These are phyloP conservation scores for Styela clava DNA, from an alignment of 23 tunicate genomes.

Conservation along the genomic window DNA sequence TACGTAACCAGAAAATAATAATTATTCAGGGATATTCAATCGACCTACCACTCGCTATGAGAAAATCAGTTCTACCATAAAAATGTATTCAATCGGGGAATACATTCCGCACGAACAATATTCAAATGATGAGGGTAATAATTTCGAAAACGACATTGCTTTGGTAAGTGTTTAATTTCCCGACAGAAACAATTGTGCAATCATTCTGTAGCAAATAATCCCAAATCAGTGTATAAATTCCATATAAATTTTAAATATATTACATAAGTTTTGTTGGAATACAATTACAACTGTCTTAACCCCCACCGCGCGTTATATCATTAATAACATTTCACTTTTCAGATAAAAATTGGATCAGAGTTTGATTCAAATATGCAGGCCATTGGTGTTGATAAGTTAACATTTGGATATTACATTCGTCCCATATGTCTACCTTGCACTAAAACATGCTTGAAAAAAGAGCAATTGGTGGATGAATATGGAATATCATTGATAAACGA, in stretches of 20 bases:
- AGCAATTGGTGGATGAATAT: neutral
- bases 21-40: neutral
- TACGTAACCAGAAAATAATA: too few relatives aligned
- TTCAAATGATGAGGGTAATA: neutral
- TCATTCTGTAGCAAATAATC: too few relatives aligned
- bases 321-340: too few relatives aligned
- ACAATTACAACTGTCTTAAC: too few relatives aligned
- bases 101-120: neutral
- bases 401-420: neutral
- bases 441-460: neutral
- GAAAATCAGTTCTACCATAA: neutral
- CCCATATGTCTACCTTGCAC: slow-evolving; percentile 7
- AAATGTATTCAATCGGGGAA: neutral
- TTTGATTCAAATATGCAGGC: neutral
- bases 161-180: slow-evolving; percentile 44
- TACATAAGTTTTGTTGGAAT: too few relatives aligned
- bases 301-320: too few relatives aligned
- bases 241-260: too few relatives aligned
- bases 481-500: neutral
- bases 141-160: slow-evolving; percentile 38
- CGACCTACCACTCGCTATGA: neutral
- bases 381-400: neutral
- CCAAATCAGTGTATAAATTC: too few relatives aligned
- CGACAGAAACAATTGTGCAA: too few relatives aligned
- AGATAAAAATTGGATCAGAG: neutral